These are phyloP conservation scores for Lycodopsis pacificus DNA, from an alignment of 2,797 vertebrate genomes.

Conservation along the genomic window DNA sequence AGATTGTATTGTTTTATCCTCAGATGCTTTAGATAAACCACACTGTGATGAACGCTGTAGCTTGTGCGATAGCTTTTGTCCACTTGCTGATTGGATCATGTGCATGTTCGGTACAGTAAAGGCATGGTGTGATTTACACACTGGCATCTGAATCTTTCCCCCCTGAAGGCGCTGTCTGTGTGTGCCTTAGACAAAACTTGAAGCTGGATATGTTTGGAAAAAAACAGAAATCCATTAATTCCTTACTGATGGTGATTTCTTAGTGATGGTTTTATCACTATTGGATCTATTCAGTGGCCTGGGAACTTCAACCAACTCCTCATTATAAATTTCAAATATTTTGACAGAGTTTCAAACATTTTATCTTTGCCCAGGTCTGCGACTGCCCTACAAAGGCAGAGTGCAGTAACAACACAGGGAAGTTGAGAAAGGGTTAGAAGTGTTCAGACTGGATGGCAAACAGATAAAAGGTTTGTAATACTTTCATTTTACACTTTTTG, in stretches of 20 bases:
- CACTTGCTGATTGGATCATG: slow-evolving; percentile 35
- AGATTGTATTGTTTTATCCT: slow-evolving; percentile 68
- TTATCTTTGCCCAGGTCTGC: slow-evolving; percentile 29
- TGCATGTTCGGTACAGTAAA: slow-evolving; percentile 66
- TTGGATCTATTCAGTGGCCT: slow-evolving; percentile 2
- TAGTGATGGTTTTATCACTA: slow-evolving; percentile 12
- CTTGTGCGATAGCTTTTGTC: slow-evolving; percentile 31
- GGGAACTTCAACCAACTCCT: slow-evolving; percentile 24
- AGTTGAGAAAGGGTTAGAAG: not conserved
- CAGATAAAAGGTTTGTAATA: not conserved
- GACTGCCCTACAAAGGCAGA: slow-evolving; percentile 21
- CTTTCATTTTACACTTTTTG: not conserved
- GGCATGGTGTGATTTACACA: slow-evolving; percentile 65
- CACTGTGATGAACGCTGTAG: slow-evolving; percentile 51
- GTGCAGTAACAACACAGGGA: slow-evolving; percentile 8
- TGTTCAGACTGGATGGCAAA: not conserved
- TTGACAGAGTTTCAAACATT: slow-evolving; percentile 19
- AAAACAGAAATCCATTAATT: slow-evolving; percentile 13
- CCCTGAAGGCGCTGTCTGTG: slow-evolving; percentile 49
- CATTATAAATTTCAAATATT: slow-evolving; percentile 17
- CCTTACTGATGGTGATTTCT: not conserved
- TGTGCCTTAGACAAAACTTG: slow-evolving; percentile 50
- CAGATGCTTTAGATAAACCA: slow-evolving; percentile 56
- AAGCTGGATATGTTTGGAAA: slow-evolving; percentile 24
- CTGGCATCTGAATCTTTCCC: slow-evolving; percentile 61